Evolutionary conservation across 2,113 vertebrate species (phyloP).

Genomic region (Mesembrinibis cayennensis): DNA sequence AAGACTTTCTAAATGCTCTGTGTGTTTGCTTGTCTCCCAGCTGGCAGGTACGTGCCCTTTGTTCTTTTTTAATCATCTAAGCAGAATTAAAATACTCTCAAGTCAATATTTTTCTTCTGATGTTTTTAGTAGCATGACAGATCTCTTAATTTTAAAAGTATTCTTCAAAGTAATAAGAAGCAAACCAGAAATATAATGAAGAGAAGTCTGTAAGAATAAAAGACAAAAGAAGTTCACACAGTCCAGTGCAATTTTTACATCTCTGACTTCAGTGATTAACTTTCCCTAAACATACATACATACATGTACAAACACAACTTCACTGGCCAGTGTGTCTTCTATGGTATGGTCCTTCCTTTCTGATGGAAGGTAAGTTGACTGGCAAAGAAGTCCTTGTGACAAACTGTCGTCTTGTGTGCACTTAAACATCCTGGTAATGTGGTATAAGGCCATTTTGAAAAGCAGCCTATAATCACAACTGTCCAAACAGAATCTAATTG

Average conservation of each 20-base stretch:
- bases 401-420: neutral
- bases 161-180: neutral
- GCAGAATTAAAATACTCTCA: neutral
- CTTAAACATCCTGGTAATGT: neutral
- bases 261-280: neutral
- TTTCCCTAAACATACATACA: rapidly evolving
- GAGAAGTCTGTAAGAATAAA: neutral
- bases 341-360: neutral
- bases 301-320: neutral
- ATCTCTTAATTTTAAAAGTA: neutral
- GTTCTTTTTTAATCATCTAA: neutral
- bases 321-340: neutral
- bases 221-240: neutral
- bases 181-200: neutral
- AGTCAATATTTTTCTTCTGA: neutral
- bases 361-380: neutral
- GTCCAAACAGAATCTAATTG: neutral
- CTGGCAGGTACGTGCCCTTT: neutral
- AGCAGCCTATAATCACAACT: neutral
- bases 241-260: neutral
- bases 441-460: neutral
- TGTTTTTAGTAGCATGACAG: neutral
- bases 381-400: neutral
- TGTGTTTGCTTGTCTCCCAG: neutral
- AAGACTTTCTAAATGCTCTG: neutral